Conservation (phyloP, 1,140 invertebrate species). For the Magallana angulata region DNA sequence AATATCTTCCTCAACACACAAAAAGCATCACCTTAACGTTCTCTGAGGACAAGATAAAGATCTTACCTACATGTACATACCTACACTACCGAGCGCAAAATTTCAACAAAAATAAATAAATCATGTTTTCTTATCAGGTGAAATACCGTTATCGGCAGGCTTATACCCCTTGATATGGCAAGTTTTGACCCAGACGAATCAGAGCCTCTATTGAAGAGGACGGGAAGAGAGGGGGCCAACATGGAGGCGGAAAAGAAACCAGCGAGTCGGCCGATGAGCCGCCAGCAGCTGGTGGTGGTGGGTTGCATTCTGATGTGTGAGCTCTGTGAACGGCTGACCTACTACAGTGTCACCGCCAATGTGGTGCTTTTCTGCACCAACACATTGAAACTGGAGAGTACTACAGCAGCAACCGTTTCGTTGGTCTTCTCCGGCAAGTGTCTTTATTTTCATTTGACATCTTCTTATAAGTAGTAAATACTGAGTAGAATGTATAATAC, state of each 20-base stretch:
- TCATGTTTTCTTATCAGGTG: slow-evolving; percentile 47
- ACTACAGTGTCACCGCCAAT: slow-evolving; percentile 72
- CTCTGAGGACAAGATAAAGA: not conserved
- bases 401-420: slow-evolving; percentile 64
- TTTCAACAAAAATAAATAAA: not conserved
- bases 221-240: not conserved
- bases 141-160: slow-evolving; percentile 31
- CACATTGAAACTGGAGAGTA: slow-evolving; percentile 59
- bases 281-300: slow-evolving; percentile 47
- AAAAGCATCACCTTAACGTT: not conserved
- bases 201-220: slow-evolving; percentile 21
- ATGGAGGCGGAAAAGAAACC: not conserved
- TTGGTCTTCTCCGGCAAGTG: slow-evolving; percentile 70
- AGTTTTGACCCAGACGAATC: slow-evolving; percentile 37
- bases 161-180: slow-evolving; percentile 38
- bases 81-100: not conserved
- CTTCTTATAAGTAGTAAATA: too few relatives aligned
- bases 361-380: slow-evolving; percentile 70
- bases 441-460: too few relatives aligned
- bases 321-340: slow-evolving; percentile 71
- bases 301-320: slow-evolving; percentile 69
- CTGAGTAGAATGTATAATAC: too few relatives aligned
- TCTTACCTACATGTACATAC: not conserved
- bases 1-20: not conserved
- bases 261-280: not conserved